phyloP scores from a whole-genome alignment of 1,140 invertebrate genomes.

The Drosophila equinoxialis region DNA sequence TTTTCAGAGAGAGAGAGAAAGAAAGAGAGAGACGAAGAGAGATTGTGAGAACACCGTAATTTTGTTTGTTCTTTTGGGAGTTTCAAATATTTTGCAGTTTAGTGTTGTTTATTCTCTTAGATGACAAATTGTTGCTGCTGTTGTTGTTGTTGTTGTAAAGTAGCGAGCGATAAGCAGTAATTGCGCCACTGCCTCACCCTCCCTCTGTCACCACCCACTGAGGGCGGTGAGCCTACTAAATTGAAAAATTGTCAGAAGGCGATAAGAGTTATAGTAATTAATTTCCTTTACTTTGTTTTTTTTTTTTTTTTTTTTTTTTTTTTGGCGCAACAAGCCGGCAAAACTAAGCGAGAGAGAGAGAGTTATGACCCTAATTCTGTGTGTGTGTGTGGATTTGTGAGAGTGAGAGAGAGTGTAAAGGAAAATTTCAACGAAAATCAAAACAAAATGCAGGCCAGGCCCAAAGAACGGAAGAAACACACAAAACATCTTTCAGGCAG shows the following conservation, averaged over 20 bases:
- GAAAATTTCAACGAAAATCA: constrained; percentile 52
- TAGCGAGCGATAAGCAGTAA: constrained; percentile 51
- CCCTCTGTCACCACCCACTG: background rate
- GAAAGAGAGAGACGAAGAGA: background rate
- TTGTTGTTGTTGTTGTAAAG: constrained; percentile 46
- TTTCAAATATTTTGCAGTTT: constrained; percentile 10
- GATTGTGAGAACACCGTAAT: background rate
- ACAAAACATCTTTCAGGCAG: constrained; percentile 41
- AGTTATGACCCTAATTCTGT: background rate
- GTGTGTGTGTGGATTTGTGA: no score
- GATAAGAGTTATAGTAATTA: constrained; percentile 51
- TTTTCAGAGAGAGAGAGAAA: constrained; percentile 16
- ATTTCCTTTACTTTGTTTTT: constrained; percentile 26
- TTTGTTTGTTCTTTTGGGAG: background rate
- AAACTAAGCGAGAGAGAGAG: background rate
- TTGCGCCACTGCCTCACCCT: constrained; percentile 43
- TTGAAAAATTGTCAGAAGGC: constrained; percentile 47
- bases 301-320: constrained; percentile 16
- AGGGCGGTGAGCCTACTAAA: constrained; percentile 40
- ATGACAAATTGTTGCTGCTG: constrained; percentile 24
- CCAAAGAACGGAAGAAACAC: background rate
- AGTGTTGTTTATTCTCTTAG: constrained; percentile 36
- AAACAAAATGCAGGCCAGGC: constrained; percentile 40
- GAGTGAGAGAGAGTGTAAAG: constrained; percentile 19
- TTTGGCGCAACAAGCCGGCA: constrained; percentile 51